Evolutionary conservation across 2,797 vertebrate species (phyloP).

Genomic region (Spheniscus humboldti): DNA sequence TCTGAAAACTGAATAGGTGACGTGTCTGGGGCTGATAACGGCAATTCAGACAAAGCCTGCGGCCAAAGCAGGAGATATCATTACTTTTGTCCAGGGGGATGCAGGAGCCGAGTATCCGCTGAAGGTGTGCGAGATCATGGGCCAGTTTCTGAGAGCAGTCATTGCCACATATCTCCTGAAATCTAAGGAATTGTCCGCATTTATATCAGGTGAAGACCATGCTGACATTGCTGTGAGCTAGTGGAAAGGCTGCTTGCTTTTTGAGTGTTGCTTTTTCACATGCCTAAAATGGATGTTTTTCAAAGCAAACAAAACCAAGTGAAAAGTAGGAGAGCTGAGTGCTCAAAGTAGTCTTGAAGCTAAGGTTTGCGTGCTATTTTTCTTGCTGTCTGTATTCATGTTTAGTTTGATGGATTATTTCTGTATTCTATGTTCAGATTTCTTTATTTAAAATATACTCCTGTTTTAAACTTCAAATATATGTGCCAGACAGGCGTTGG

Average conservation of each 20-base stretch:
- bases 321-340: neutral
- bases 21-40: neutral
- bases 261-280: accelerated
- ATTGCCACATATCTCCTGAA: neutral
- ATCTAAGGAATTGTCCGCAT: neutral
- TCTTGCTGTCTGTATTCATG: accelerated
- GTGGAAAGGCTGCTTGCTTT: neutral
- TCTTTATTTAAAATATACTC: neutral
- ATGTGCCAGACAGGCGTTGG: neutral
- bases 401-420: neutral
- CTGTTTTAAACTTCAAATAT: neutral
- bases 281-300: neutral
- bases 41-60: neutral
- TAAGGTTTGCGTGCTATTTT: neutral
- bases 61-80: neutral
- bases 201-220: accelerated
- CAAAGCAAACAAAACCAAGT: neutral
- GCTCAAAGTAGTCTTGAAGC: neutral
- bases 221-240: accelerated
- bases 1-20: neutral
- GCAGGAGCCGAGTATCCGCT: neutral
- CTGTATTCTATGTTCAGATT: neutral
- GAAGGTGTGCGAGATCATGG: accelerated
- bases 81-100: neutral
- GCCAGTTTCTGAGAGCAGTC: neutral